Evolutionary conservation across 2,113 vertebrate genomes (phyloP), one percentile per base, ranked within the genome.

Genomic region (Cephalopterus ornatus): DNA sequence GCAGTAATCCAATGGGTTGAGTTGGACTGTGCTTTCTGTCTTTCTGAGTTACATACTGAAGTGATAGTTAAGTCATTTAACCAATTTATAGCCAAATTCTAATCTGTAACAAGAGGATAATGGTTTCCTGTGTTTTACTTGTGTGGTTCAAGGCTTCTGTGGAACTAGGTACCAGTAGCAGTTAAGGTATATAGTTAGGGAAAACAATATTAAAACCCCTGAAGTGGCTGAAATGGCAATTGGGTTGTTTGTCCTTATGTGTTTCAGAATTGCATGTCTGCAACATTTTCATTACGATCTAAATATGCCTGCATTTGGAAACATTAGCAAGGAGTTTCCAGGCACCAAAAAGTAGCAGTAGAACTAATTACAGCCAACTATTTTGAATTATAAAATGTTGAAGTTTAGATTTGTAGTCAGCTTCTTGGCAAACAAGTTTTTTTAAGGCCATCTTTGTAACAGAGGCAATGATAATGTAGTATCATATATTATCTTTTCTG

Each of bases 231-330:
- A 52, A 52, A 52, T 90, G 33, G 14, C 46, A 66, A 16, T 55
- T 94, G 41, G 42, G 4, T n/a, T 65, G 23, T 80, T 85, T 66
- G 5, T 66, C 32, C 9, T 53, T 70, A 23, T 0, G 0, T 27
- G 15, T 87, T 92, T 72, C 37, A 58, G 39, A 83, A 24, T 71
- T 71, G 7, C 44, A 17, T 3, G 11, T 47, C 65, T 23, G 7
- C 56, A 14, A 6, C 19, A 3, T 66, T 91, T 91, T 46, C 23
- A 30, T 82, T 78, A 8, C 22, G 37, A 1, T 93, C 44, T 82
- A 35, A 78, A 24, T 75, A 28, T 41, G 6, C 39, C 17, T 65
- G 23, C 61, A 12, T 78, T 77, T 87, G n/a, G 39, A 82, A 96
- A 52, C 50, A 94, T 37, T 39, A 71, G 42, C 55, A 72, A 78